These are phyloP conservation scores for Drosophila borealis DNA, from an alignment of 2,888 invertebrate genomes.

Conservation along the genomic window DNA sequence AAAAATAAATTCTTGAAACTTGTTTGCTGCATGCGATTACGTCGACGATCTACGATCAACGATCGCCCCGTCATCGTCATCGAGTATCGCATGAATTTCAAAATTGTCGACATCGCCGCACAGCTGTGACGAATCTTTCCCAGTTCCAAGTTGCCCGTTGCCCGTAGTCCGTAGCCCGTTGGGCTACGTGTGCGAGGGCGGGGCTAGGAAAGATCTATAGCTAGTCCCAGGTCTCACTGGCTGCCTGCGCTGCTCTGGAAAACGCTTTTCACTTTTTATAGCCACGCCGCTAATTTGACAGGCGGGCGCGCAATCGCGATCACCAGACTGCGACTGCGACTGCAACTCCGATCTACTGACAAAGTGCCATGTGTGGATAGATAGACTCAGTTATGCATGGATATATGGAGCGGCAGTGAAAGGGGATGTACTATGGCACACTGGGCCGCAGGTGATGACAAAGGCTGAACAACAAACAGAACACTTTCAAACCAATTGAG, in stretches of 20 bases:
- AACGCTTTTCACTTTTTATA: conserved; percentile 77
- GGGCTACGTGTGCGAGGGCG: conserved; percentile 36
- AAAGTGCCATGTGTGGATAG: conserved; percentile 51
- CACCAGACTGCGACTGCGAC: conserved; percentile 36
- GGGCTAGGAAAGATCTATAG: conserved; percentile 23
- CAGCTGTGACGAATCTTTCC: conserved; percentile 74
- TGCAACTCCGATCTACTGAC: conserved; percentile 37
- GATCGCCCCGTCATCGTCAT: conserved; percentile 67
- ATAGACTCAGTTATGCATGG: conserved; percentile 44
- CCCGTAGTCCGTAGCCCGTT: conserved; percentile 9
- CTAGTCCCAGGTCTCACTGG: conserved; percentile 43
- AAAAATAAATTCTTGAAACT: conserved; percentile 76
- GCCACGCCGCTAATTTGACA: conserved; percentile 75
- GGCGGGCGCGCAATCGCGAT: conserved; percentile 76
- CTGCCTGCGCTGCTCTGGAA: conserved; percentile 33
- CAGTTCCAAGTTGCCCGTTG: conserved; percentile 4
- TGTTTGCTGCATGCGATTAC: conserved; percentile 78
- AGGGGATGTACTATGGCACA: conserved; percentile 35
- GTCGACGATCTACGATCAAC: conserved; percentile 44
- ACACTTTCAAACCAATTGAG: not conserved
- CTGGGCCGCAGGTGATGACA: conserved; percentile 34
- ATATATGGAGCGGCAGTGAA: conserved; percentile 16
- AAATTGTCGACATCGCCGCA: conserved; percentile 65
- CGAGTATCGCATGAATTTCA: conserved; percentile 74
- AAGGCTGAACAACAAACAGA: not conserved